Percentiles rank a stretch among this genome's conserved stretches.
phyloP scores from a whole-genome alignment of 2,888 invertebrate genomes.

The Dicroscelio sp. region DNA sequence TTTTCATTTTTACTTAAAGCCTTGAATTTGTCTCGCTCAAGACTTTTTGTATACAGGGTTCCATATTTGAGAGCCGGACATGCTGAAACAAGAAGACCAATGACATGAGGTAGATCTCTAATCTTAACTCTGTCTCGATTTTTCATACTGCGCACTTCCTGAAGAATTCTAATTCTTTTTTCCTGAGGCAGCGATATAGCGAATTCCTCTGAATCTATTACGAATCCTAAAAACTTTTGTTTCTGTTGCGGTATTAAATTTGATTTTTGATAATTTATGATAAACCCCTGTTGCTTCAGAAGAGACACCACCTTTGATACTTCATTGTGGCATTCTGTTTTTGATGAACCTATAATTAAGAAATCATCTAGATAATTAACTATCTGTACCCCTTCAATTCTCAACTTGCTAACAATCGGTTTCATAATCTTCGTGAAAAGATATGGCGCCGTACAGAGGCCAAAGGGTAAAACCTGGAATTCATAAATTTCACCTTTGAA shows the following conservation, averaged over 20 bases:
- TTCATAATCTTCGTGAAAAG: conserved; percentile 76
- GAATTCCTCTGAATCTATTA: conserved; percentile 28
- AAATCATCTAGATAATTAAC: conserved; percentile 74
- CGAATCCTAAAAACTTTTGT: conserved; percentile 30
- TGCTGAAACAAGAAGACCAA: conserved; percentile 52
- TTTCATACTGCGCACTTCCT: conserved; percentile 10
- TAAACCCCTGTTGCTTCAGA: conserved; percentile 47
- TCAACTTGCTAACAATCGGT: conserved; percentile 42
- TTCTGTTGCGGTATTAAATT: background rate
- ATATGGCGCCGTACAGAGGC: conserved; percentile 64
- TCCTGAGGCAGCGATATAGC: conserved; percentile 63
- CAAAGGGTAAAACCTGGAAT: conserved; percentile 77
- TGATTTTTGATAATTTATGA: conserved; percentile 63
- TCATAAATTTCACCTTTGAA: conserved; percentile 54
- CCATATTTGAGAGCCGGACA: conserved; percentile 78
- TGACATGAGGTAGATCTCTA: conserved; percentile 62
- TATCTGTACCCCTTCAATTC: conserved; percentile 33
- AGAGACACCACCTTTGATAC: background rate
- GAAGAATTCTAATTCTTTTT: conserved; percentile 39
- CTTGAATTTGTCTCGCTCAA: conserved; percentile 40
- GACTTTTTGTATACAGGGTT: conserved; percentile 55
- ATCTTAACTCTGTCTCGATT: conserved; percentile 46
- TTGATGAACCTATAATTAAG: conserved; percentile 18
- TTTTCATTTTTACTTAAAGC: conserved; percentile 41
- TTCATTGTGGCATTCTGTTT: background rate